These are phyloP conservation scores for Monochamus alternatus DNA, from an alignment of 2,888 invertebrate species.

Conservation along the genomic window DNA sequence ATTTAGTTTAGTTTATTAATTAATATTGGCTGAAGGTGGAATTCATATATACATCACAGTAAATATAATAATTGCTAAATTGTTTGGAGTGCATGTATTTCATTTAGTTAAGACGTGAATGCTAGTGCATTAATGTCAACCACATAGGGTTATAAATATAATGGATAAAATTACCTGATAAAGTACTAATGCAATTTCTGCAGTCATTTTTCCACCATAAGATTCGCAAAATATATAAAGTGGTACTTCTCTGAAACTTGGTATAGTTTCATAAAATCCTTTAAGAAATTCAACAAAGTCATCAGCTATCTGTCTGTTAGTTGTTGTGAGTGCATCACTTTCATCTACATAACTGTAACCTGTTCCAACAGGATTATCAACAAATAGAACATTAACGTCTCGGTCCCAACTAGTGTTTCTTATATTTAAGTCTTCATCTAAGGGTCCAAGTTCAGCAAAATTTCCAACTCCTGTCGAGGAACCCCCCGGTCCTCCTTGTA, in stretches of 20 bases:
- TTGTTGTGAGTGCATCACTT: conserved; percentile 71
- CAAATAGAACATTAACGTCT: conserved; percentile 82
- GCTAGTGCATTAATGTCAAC: too few species aligned
- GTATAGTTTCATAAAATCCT: conserved; percentile 78
- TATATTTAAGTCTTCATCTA: conserved; percentile 66
- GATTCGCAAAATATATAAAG: conserved; percentile 92
- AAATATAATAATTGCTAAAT: too few species aligned
- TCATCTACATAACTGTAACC: conserved; percentile 86
- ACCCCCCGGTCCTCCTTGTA: conserved; percentile 81
- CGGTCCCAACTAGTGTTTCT: conserved; percentile 75
- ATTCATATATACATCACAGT: too few species aligned
- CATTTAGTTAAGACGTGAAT: too few species aligned
- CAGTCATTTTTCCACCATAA: conserved; percentile 95
- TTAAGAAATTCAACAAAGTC: conserved; percentile 85
- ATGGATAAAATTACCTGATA: conserved; percentile 69
- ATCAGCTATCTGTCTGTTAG: conserved; percentile 78
- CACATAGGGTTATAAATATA: too few species aligned
- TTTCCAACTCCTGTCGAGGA: conserved; percentile 80
- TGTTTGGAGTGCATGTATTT: too few species aligned
- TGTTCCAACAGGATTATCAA: conserved; percentile 93
- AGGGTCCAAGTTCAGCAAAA: conserved; percentile 72
- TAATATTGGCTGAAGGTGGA: too few species aligned
- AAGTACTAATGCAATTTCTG: conserved; percentile 82
- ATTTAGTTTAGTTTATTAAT: too few species aligned
- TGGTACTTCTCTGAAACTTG: conserved; percentile 82